Evolutionary conservation across 2,797 vertebrate genomes (phyloP).

Genomic region (Catostomus latipinnis): DNA sequence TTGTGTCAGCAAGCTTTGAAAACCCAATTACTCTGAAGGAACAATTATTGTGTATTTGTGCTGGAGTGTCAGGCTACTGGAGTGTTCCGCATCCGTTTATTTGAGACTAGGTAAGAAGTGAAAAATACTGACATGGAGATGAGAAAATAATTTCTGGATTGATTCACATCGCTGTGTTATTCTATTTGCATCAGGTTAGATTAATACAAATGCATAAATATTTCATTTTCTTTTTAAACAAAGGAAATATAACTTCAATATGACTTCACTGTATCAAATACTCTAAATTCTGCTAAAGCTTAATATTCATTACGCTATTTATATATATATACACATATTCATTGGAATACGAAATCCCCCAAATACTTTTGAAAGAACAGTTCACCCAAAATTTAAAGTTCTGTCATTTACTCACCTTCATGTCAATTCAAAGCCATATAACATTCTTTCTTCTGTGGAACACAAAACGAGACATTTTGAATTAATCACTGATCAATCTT

Average conservation of each 20-base stretch:
- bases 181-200: conserved; percentile 37
- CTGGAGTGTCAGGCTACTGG: neutral
- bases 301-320: no score
- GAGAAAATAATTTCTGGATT: conserved; percentile 12
- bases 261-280: neutral
- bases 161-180: conserved; percentile 12
- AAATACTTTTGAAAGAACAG: no score
- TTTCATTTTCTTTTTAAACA: conserved; percentile 9
- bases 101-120: conserved; percentile 3
- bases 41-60: conserved; percentile 44
- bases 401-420: no score
- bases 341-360: no score
- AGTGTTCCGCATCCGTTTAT: conserved; percentile 4
- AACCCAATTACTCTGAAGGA: conserved; percentile 44
- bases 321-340: no score
- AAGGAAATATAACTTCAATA: neutral
- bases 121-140: conserved; percentile 22
- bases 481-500: no score
- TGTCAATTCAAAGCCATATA: no score
- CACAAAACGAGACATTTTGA: no score
- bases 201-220: conserved; percentile 26
- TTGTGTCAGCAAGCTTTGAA: conserved; percentile 48
- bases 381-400: no score
- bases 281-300: no score
- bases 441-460: no score